Percentiles rank a stretch among this genome's conserved stretches.
These are phyloP conservation scores for Pteronura brasiliensis DNA, from an alignment of 2,113 vertebrate genomes.

Conservation along the genomic window DNA sequence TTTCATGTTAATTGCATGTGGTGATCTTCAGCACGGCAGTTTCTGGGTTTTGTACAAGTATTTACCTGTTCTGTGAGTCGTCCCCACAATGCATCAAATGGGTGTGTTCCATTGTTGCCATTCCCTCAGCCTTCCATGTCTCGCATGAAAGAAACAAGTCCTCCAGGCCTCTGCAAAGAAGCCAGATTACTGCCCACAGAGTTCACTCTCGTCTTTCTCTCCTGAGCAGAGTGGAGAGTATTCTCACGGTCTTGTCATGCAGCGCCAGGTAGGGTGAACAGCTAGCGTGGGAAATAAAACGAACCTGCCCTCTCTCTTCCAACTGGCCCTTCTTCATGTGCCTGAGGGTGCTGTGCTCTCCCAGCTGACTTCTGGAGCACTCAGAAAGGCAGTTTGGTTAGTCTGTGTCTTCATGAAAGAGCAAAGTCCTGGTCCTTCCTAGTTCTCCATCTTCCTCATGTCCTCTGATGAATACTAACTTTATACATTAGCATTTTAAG, in stretches of 20 bases:
- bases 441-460: not conserved
- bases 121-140: not conserved
- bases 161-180: not conserved
- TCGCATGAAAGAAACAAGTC: not conserved
- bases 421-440: not conserved
- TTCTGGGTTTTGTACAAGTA: not conserved
- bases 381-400: not conserved
- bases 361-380: not conserved
- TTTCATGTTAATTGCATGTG: not conserved
- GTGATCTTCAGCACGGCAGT: not conserved
- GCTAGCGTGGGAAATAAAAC: not conserved
- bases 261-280: not conserved
- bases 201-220: not conserved
- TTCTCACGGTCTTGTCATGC: not conserved
- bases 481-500: not conserved
- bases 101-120: not conserved
- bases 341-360: not conserved
- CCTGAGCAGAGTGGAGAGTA: not conserved
- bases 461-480: not conserved
- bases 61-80: not conserved
- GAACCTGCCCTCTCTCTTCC: not conserved
- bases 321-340: not conserved
- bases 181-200: not conserved
- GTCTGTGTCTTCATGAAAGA: not conserved
- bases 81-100: too few species aligned